A percentile compares a stretch with the other conserved stretches of the same genome.
phyloP scores from a whole-genome alignment of 2,888 invertebrate species.

The Protonemura montana region DNA sequence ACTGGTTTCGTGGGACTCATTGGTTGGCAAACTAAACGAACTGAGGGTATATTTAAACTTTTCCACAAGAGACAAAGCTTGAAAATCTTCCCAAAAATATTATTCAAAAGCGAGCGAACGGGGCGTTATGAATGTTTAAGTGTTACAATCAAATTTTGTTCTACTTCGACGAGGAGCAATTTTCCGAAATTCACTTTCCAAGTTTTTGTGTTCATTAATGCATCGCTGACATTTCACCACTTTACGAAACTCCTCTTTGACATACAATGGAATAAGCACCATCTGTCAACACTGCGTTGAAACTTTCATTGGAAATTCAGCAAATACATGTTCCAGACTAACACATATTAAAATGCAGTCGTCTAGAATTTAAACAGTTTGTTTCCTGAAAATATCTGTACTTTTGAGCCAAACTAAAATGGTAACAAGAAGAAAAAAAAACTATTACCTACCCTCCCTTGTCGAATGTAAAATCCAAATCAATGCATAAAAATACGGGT shows the following conservation, averaged over 20 bases:
- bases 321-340: not conserved
- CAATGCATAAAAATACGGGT: too few relatives aligned
- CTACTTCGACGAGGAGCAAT: not conserved
- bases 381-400: not conserved
- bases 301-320: not conserved
- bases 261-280: not conserved
- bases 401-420: not conserved
- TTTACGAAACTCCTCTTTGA: not conserved
- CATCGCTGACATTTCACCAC: not conserved
- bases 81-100: not conserved
- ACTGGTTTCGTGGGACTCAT: not conserved
- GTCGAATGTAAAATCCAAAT: too few relatives aligned
- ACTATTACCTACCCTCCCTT: too few relatives aligned
- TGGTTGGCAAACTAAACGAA: not conserved
- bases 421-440: too few relatives aligned
- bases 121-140: not conserved
- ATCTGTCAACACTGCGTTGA: not conserved
- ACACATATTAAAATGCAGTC: not conserved
- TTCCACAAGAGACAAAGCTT: not conserved
- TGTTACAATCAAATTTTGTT: not conserved
- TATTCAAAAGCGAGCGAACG: not conserved
- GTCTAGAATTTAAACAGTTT: not conserved
- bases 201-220: slow-evolving; percentile 7
- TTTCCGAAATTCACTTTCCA: not conserved
- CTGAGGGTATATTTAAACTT: not conserved